Percentiles rank a stretch among this genome's conserved stretches.
Evolutionary conservation across 2,113 vertebrate genomes (phyloP).

Genomic region (Petrocephalus zakoni): DNA sequence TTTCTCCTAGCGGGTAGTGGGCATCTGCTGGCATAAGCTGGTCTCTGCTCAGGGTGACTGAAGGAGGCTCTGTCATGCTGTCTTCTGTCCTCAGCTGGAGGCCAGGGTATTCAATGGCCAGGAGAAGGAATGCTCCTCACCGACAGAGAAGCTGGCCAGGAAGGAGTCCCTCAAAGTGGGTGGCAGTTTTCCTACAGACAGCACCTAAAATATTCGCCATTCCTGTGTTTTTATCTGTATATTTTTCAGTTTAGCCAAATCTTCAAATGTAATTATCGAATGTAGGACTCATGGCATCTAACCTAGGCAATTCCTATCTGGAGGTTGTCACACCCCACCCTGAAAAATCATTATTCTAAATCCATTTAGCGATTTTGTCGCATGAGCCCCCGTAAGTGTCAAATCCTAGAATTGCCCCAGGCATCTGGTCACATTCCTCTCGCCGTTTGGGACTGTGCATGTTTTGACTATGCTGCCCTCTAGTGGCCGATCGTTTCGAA

Average conservation of each 20-base stretch:
- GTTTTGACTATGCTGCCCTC: not conserved
- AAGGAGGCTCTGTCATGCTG: constrained; percentile 15
- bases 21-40: not conserved
- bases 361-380: not conserved
- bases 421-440: not conserved
- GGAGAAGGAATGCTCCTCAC: constrained; percentile 65
- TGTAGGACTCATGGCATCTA: not conserved
- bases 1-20: not conserved
- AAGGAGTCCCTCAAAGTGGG: constrained; percentile 72
- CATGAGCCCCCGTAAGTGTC: not conserved
- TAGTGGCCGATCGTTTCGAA: not conserved
- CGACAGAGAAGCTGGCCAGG: constrained; percentile 61
- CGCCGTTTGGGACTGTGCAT: not conserved
- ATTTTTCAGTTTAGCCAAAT: not conserved
- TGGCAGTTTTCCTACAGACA: not conserved
- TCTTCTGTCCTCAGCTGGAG: constrained; percentile 37
- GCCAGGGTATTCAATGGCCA: constrained; percentile 64
- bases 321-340: not conserved
- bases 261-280: not conserved
- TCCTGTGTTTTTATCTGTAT: not conserved
- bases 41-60: not conserved
- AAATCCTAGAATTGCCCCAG: not conserved
- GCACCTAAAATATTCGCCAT: not conserved
- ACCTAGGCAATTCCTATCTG: not conserved
- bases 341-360: not conserved